Evolutionary conservation across 2,113 vertebrate species (phyloP), one percentile per base, ranked within the genome.

Genomic region (Syngnathus floridae): DNA sequence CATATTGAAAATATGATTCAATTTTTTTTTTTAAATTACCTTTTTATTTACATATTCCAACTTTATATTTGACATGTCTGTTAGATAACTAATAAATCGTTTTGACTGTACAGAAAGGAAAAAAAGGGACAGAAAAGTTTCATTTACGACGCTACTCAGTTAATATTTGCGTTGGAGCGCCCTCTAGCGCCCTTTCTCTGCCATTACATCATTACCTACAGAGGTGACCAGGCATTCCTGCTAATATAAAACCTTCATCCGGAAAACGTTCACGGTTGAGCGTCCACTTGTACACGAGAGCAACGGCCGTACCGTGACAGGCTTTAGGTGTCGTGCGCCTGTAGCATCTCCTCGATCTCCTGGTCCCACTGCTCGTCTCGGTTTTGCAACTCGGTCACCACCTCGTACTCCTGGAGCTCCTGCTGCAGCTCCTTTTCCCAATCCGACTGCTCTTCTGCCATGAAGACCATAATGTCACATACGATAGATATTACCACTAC

Each of bases 381-480:
- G 76, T 93, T 94, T 80, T 93, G 94, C 0, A 92, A 82, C 65
- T 95, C 94, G 0, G 92, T 82, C 70, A 97, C 94, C 71, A 98
- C 93, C 79, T 98, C 95, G 45, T 95, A 97, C 65, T 97, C 95
- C 77, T 98, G 95, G 43, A 98, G 93, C 69, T 98, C 95, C 76
- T 94, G 92, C 69, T 97, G 95, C 1, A 98, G 88, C 82, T 98
- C 95, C 75, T 95, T 93, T 75, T 98, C 96, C 95, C 96, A 98
- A 7, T 98, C 95, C 4, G 94, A 84, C 5, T 93, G 70, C 73
- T 95, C 95, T 57, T 95, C 93, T 95, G 26, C 11, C 22, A 22
- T 11, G 2, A 16, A 8, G 13, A 35, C 1, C 7, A 35, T 16
- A 35, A 16, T 7, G 5, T 5, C 6, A 55, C 10, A 14, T 55